Base-by-base conservation (phyloP, 2,888 invertebrate species). In the Schrankia costaestrigalis region DNA sequence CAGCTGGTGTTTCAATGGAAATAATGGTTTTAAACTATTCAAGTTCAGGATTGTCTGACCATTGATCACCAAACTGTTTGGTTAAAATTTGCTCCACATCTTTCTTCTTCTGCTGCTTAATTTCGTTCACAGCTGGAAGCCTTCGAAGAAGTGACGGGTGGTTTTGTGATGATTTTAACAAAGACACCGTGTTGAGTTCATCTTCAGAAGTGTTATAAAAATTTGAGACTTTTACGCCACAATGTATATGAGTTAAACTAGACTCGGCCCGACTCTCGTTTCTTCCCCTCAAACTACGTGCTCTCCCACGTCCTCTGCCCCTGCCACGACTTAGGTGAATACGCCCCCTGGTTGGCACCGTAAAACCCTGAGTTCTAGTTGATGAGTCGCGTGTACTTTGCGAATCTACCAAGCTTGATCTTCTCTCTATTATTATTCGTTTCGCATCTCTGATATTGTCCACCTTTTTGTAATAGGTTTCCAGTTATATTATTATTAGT, bases 31-130 rank as follows among this genome's bases (percentile, higher is more conserved):
- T n/a, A n/a, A n/a, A n/a, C n/a, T n/a, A n/a, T n/a, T n/a, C n/a
- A n/a, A n/a, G n/a, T n/a, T n/a, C n/a, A n/a, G n/a, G n/a, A n/a
- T n/a, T n/a, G n/a, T 35, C 31, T 9, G 12, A 23, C 19, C 33
- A 33, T 8, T 33, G 3, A 22, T 31, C 35, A 10, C 23, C 30
- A 30, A 39, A 30, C 26, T 39, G 30, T 26, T 25, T 29, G 19
- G 30, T 13, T 26, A 34, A 34, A 32, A 30, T 30, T 15, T 11
- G 13, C 23, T 35, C 25, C 7, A 41, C 24, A 25, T 35, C 35
- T 24, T 38, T 38, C 28, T 38, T 33, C 41, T 41, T 35, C 28
- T 35, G 31, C 11, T 17, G 41, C 21, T 41, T 41, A 22, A 36
- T 41, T 22, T 41, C 36, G 33, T 41, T 41, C 29, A 36, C 26